These are phyloP conservation scores for Ranitomeya imitator DNA, from an alignment of 2,113 vertebrate species.

Conservation along the genomic window DNA sequence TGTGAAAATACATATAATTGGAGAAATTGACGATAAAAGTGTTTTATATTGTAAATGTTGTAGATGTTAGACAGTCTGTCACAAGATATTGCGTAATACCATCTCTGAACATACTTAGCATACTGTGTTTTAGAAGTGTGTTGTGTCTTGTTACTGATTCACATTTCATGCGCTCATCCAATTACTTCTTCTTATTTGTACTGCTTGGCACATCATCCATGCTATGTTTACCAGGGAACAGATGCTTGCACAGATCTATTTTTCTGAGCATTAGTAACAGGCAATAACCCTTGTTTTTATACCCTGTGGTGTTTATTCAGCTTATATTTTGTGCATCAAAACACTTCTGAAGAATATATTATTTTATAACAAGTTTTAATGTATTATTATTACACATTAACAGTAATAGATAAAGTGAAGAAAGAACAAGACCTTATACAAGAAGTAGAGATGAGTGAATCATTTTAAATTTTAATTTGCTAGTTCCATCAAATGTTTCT, in stretches of 20 bases:
- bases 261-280: neutral
- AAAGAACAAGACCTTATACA: too few species aligned
- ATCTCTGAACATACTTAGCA: neutral
- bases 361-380: too few species aligned
- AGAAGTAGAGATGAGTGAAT: too few species aligned
- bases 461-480: too few species aligned
- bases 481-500: too few species aligned
- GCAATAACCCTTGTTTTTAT: neutral
- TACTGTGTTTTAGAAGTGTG: neutral
- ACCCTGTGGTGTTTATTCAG: neutral
- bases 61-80: neutral
- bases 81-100: neutral
- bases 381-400: too few species aligned
- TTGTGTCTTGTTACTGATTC: conserved; percentile 19
- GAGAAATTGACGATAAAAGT: neutral
- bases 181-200: conserved; percentile 21
- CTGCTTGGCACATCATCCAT: neutral
- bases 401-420: too few species aligned
- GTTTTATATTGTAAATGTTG: neutral
- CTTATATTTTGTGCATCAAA: neutral
- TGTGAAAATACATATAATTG: neutral
- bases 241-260: neutral
- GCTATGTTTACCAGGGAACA: neutral
- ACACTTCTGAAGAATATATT: neutral
- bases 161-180: conserved; percentile 1